A percentile compares a stretch with the other conserved stretches of the same genome.
Evolutionary conservation across 1,140 invertebrate genomes (phyloP).

Genomic region (Drosophila pallidifrons): DNA sequence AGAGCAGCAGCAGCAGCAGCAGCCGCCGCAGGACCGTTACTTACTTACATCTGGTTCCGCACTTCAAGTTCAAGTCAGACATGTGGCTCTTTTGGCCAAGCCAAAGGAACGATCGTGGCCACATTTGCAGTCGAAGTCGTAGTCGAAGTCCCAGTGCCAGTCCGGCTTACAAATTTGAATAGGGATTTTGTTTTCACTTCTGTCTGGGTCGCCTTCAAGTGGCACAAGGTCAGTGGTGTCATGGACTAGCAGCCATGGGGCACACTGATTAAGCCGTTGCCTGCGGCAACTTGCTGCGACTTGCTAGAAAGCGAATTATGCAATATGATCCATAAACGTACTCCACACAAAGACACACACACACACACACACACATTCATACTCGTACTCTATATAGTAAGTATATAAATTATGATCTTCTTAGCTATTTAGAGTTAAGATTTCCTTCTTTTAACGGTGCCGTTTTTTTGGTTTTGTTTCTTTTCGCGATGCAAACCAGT

Average conservation of each 20-base stretch:
- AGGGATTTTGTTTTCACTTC: constrained; percentile 82
- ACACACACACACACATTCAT: no score
- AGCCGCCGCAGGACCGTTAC: constrained; percentile 76
- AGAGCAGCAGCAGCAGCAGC: neutral
- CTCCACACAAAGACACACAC: neutral
- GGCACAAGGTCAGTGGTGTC: constrained; percentile 76
- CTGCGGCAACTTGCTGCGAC: neutral
- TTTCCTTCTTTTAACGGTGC: constrained; percentile 43
- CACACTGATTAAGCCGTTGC: constrained; percentile 59
- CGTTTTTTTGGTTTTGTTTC: neutral
- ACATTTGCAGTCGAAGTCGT: neutral
- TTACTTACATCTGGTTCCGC: constrained; percentile 81
- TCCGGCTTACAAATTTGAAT: constrained; percentile 70
- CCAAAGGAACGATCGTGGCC: constrained; percentile 20
- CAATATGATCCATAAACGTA: constrained; percentile 15
- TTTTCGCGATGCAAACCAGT: constrained; percentile 22
- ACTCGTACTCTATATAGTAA: no score
- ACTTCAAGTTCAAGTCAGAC: constrained; percentile 77
- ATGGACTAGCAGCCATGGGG: constrained; percentile 34
- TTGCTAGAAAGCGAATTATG: constrained; percentile 44
- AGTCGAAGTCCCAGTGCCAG: constrained; percentile 31
- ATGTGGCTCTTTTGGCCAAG: constrained; percentile 42
- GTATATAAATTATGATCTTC: constrained; percentile 6
- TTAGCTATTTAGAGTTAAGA: constrained; percentile 18
- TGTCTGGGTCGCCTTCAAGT: constrained; percentile 77